Evolutionary conservation across 2,797 vertebrate genomes (phyloP).

Genomic region (Neosilurus mollespiculum): DNA sequence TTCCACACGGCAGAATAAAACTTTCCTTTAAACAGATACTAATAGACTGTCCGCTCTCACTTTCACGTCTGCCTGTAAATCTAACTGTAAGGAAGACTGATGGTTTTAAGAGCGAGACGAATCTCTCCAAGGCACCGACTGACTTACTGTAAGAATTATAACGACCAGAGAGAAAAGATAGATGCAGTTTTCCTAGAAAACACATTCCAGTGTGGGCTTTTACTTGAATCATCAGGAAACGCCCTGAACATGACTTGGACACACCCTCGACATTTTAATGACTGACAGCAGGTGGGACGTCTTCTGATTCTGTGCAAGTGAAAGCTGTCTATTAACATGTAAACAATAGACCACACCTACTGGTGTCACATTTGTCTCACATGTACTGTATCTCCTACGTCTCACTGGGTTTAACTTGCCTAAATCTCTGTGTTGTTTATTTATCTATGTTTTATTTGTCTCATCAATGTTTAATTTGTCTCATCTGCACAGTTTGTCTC

Average conservation of each 20-base stretch:
- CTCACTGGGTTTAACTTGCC: too few species aligned
- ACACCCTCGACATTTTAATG: not conserved
- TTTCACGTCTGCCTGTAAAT: not conserved
- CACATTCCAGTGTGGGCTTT: not conserved
- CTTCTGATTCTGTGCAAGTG: not conserved
- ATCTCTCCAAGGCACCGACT: not conserved
- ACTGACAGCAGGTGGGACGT: not conserved
- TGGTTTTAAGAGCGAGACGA: not conserved
- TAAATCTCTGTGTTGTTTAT: too few species aligned
- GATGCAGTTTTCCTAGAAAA: not conserved
- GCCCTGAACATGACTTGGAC: not conserved
- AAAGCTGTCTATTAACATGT: too few species aligned
- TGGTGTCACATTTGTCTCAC: too few species aligned
- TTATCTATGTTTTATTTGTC: too few species aligned
- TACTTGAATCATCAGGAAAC: not conserved
- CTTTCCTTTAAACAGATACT: not conserved
- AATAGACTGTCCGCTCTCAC: not conserved
- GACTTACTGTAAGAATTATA: not conserved
- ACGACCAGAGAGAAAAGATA: not conserved
- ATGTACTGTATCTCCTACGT: too few species aligned
- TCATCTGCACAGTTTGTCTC: too few species aligned
- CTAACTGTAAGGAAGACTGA: not conserved
- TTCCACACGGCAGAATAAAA: not conserved
- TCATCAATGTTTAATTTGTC: too few species aligned
- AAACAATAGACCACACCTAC: too few species aligned